Base-by-base conservation (phyloP, 1,140 invertebrate genomes). In the Drosophila micromelanica region DNA sequence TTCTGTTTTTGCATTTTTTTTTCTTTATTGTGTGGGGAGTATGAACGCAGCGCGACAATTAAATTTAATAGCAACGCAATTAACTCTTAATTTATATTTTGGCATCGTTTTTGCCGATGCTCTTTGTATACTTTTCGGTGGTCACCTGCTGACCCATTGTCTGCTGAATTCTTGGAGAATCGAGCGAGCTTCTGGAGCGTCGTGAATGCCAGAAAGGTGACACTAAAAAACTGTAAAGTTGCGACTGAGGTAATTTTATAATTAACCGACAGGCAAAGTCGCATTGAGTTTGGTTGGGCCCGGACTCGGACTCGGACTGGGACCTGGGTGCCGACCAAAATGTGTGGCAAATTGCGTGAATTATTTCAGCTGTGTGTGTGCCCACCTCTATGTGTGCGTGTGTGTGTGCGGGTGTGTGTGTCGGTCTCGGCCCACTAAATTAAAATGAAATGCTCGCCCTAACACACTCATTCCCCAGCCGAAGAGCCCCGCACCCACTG, bases 81-180 rank as follows among this genome's bases (percentile, higher is more conserved):
- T 89, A 89, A 89, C 79, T 89, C 79, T 89, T 82, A 89, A 89
- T 89, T 89, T 89, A 59, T 82, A 89, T 89, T 80, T 82, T 75
- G 69, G 64, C 77, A 17, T 45, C 67, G 49, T 57, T 69, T 84
- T 81, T 61, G 43, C 60, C 60, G 42, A 38, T 45, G 46, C 35
- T 52, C 37, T 46, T 71, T 64, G 60, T 52, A 35, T 42, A n/a
- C 37, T 63, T 62, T 69, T 59, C 54, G 56, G 60, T 9, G 17
- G 40, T 5, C n/a, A 23, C 63, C 61, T 78, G 59, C 67, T 84
- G 80, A 59, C 55, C 60, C 64, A 85, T 80, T 86, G 73, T 80
- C 68, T 77, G 11, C 9, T 8, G 13, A 37, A 20, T 15, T 35
- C 1, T 11, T 6, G n/a, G 13, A 7, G 3, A 40, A 2, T 55